Evolutionary conservation across 2,113 vertebrate genomes (phyloP), one percentile per base, ranked within the genome.

Genomic region (Vulpes ferrilata): DNA sequence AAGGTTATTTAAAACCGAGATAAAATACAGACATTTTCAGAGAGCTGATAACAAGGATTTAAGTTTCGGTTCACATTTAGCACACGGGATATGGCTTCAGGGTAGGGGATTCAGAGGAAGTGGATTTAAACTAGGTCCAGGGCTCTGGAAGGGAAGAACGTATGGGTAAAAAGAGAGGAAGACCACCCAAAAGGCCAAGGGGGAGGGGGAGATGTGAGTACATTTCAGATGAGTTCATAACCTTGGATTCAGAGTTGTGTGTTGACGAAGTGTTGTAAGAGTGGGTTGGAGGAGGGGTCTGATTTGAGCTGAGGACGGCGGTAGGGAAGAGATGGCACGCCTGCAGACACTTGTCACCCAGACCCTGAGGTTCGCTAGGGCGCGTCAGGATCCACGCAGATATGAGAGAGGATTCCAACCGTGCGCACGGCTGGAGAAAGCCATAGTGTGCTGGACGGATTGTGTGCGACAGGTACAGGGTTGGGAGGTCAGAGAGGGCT

Each of bases 221-320:
- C 35, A 27, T 38, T 11, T 43, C 12, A 43, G 43, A 55, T 7
- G 64, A 43, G 55, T 19, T 19, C 35, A 32, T 11, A 65, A 71
- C 19, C 23, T n/a, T 5, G 35, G 53, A 48, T 25, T 16, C 53
- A 11, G 11, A 71, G n/a, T 22, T 43, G 19, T n/a, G 3, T 22
- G 53, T 7, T 6, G 64, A 69, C 11, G 20, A 67, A n/a, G 1
- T 7, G 35, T 53, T 32, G 10, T 10, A 57, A 55, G 19, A 53
- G 13, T 12, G 2, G 1, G 23, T 10, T 16, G 30, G 7, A 43
- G 1, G 20, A 51, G 5, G 5, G 7, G 57, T 4, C 11, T 17
- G 20, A 23, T 25, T 51, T 51, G n/a, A 64, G 19, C 6, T 10
- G 30, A 27, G 12, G 19, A 32, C 1, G 7, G 55, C 11, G 13